phyloP scores from a whole-genome alignment of 2,888 invertebrate species.

The Cantharis lateralis region DNA sequence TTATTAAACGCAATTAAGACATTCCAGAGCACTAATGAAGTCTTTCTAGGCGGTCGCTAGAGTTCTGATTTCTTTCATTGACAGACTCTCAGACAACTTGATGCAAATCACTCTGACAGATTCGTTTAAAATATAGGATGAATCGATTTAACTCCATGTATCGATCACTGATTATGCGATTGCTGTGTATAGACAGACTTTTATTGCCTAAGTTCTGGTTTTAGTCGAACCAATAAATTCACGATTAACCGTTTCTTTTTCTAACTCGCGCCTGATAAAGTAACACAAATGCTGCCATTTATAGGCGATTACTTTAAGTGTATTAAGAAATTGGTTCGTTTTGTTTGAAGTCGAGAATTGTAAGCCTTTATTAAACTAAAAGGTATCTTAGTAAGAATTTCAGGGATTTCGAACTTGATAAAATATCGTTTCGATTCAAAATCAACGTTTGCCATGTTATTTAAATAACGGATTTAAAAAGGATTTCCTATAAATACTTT shows the following conservation, averaged over 20 bases:
- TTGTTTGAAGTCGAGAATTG: conserved; percentile 35
- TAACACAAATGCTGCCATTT: conserved; percentile 21
- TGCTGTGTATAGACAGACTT: background rate
- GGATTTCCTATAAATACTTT: background rate
- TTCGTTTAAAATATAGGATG: conserved; percentile 28
- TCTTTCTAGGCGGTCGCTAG: conserved; percentile 23
- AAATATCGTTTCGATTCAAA: conserved; percentile 36
- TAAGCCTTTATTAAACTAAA: conserved; percentile 42
- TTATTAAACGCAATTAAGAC: conserved; percentile 28
- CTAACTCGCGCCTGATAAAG: background rate
- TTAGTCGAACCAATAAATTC: background rate
- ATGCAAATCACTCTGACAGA: conserved; percentile 37
- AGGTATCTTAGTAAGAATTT: conserved; percentile 30
- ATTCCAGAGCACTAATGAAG: conserved; percentile 26
- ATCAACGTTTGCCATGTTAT: conserved; percentile 10
- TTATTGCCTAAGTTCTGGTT: background rate
- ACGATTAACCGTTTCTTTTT: background rate
- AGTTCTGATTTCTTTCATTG: conserved; percentile 19
- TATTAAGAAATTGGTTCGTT: conserved; percentile 39
- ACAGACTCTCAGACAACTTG: conserved; percentile 28
- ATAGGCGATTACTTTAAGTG: conserved; percentile 38
- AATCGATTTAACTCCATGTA: conserved; percentile 14
- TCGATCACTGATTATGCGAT: background rate
- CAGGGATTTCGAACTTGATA: conserved; percentile 16
- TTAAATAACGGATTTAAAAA: conserved; percentile 1